These are phyloP conservation scores for Odontocolon sp. DNA, from an alignment of 2,888 invertebrate genomes.

Conservation along the genomic window DNA sequence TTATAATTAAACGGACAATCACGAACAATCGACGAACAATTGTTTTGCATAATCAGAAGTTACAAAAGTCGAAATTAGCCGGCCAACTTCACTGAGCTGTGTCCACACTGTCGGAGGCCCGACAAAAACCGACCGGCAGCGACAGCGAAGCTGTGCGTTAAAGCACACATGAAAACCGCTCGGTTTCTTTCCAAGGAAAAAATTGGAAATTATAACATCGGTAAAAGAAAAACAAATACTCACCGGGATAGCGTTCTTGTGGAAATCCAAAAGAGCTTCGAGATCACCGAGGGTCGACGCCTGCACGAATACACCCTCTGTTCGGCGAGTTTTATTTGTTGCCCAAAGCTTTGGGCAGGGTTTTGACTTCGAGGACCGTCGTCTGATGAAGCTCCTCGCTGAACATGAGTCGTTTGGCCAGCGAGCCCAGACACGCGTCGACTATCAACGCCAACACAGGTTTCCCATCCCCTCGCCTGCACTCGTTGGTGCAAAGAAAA, in stretches of 20 bases:
- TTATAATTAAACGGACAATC: too few species aligned
- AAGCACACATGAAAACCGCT: too few species aligned
- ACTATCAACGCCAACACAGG: conserved; percentile 95
- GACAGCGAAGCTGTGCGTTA: too few species aligned
- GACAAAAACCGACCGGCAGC: too few species aligned
- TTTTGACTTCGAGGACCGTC: conserved; percentile 94
- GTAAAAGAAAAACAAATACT: conserved; percentile 82
- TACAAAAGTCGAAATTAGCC: too few species aligned
- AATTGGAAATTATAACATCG: too few species aligned
- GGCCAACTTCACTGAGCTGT: too few species aligned
- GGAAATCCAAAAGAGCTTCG: conserved; percentile 97
- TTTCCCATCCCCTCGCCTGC: conserved; percentile 99
- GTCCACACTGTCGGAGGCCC: too few species aligned
- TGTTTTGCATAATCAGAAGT: too few species aligned
- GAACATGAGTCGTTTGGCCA: conserved; percentile 94
- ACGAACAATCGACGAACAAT: too few species aligned
- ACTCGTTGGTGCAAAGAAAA: too few species aligned
- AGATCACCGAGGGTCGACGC: conserved; percentile 99
- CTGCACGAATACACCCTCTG: conserved; percentile 99
- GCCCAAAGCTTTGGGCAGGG: conserved; percentile 94
- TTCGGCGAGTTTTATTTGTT: conserved; percentile 94
- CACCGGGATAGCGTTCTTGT: conserved; percentile 95
- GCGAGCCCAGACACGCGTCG: conserved; percentile 93
- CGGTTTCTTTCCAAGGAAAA: too few species aligned
- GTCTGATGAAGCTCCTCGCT: conserved; percentile 96